Conservation (phyloP, 2,113 vertebrate species). For the Gallinago undulata region DNA sequence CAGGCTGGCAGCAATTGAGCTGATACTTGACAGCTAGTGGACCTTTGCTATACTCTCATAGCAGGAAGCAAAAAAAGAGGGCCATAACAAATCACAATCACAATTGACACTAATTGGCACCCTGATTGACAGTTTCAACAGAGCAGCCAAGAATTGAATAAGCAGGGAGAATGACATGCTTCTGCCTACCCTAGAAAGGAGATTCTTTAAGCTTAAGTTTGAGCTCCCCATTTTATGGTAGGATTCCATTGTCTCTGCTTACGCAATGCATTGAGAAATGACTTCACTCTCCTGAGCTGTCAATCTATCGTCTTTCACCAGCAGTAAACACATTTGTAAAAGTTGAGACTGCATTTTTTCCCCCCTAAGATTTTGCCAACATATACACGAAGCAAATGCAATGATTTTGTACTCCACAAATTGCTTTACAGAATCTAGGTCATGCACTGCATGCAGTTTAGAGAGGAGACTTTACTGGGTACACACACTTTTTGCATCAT, state of each 20-base stretch:
- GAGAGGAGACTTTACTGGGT: conserved; percentile 31
- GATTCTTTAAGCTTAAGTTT: neutral
- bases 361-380: conserved; percentile 10
- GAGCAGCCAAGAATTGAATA: neutral
- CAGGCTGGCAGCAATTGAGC: neutral
- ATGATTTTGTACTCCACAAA: conserved; percentile 8
- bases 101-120: conserved; percentile 12
- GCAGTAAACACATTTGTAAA: conserved; percentile 35
- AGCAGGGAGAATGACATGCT: neutral
- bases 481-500: conserved; percentile 68
- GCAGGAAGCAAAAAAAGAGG: neutral
- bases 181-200: neutral
- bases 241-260: neutral
- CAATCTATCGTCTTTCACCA: conserved; percentile 23
- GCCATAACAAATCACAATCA: neutral
- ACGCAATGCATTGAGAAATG: neutral
- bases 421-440: conserved; percentile 40
- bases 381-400: conserved; percentile 49
- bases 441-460: conserved; percentile 77
- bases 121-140: conserved; percentile 29
- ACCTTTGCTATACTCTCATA: neutral
- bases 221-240: neutral
- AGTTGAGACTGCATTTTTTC: neutral
- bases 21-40: neutral
- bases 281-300: neutral